These are phyloP conservation scores for Stegodyphus mimosarum DNA, from an alignment of 1,140 invertebrate species.

Conservation along the genomic window DNA sequence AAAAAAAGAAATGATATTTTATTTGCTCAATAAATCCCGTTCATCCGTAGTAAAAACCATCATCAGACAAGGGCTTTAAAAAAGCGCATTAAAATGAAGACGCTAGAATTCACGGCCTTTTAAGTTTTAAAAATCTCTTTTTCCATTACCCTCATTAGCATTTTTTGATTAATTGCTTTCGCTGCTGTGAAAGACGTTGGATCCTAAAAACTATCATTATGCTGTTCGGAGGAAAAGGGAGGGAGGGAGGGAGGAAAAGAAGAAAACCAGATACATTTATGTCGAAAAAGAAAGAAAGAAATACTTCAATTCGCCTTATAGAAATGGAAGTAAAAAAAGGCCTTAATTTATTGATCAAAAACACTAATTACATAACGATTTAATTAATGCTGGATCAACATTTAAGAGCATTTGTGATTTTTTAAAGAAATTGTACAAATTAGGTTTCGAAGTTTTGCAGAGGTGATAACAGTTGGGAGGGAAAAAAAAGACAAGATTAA, in stretches of 20 bases:
- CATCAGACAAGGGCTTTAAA: background rate
- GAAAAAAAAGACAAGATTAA: too few relatives aligned
- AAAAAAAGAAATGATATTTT: constrained; percentile 24
- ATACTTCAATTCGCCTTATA: background rate
- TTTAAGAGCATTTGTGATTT: too few relatives aligned
- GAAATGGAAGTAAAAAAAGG: too few relatives aligned
- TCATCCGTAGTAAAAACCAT: background rate
- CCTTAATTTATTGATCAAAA: too few relatives aligned
- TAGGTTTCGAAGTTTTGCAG: too few relatives aligned
- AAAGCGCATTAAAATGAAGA: background rate
- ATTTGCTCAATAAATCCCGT: constrained; percentile 6
- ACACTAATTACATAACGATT: too few relatives aligned
- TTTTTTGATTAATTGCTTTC: constrained; percentile 17
- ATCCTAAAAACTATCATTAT: background rate
- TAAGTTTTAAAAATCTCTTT: constrained; percentile 8
- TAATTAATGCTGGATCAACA: too few relatives aligned
- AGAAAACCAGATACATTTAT: constrained; percentile 12
- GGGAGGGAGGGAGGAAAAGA: background rate
- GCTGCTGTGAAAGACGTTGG: background rate
- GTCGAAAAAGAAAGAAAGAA: background rate
- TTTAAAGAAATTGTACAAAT: too few relatives aligned
- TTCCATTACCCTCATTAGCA: constrained; percentile 13
- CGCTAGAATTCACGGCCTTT: constrained; percentile 1
- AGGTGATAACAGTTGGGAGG: too few relatives aligned
- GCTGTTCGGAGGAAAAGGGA: too few relatives aligned